These are phyloP conservation scores for Coptodon rendalli DNA, from an alignment of 2,113 vertebrate species.

Conservation along the genomic window DNA sequence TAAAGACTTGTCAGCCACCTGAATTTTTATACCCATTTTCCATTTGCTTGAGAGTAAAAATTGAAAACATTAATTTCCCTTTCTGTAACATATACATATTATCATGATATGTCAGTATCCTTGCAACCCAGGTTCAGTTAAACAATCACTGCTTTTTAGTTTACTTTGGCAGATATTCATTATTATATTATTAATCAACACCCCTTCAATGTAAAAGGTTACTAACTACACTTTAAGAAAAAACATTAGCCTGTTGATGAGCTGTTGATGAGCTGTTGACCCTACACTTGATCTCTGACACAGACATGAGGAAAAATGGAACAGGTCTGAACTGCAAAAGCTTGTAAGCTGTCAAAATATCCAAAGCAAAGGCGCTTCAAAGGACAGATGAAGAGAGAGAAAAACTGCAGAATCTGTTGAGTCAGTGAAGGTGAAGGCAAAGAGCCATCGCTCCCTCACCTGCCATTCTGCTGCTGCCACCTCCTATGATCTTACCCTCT, in stretches of 20 bases:
- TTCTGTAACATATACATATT: neutral
- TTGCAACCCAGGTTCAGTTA: neutral
- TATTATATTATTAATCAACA: neutral
- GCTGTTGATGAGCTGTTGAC: neutral
- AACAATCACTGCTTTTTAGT: neutral
- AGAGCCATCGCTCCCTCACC: neutral
- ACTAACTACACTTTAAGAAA: neutral
- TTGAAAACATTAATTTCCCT: neutral
- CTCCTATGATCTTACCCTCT: conserved; percentile 5
- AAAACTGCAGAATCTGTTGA: neutral
- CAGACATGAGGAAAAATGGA: neutral
- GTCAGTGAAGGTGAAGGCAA: neutral
- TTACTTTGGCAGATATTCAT: neutral
- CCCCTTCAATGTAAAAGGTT: neutral
- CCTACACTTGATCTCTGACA: neutral
- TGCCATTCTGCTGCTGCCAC: neutral
- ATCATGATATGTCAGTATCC: neutral
- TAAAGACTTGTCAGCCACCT: conserved; percentile 20
- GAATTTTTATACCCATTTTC: conserved; percentile 12
- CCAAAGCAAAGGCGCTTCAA: neutral
- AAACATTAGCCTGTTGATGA: conserved; percentile 9
- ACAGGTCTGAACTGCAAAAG: neutral
- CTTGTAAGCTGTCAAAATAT: conserved; percentile 31
- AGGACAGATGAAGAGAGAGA: neutral
- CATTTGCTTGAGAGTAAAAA: neutral